Evolutionary conservation across 1,140 invertebrate genomes (phyloP).

Genomic region (Anadara kagoshimensis): DNA sequence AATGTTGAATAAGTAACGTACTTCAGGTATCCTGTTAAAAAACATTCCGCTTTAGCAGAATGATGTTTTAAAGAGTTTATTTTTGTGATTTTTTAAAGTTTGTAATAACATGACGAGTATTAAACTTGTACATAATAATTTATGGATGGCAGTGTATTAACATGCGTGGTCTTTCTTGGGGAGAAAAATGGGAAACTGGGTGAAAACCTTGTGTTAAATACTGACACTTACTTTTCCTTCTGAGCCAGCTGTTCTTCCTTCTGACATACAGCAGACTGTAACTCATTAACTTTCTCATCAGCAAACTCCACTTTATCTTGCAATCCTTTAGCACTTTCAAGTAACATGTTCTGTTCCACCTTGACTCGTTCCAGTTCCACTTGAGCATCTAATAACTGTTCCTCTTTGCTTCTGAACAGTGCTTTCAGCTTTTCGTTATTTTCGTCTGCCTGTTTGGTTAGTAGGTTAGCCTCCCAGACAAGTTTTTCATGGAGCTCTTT

Average conservation of each 20-base stretch:
- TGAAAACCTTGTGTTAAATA: neutral
- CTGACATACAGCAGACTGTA: conserved; percentile 36
- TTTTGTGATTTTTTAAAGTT: too few species aligned
- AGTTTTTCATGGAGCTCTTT: conserved; percentile 35
- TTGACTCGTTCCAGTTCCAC: conserved; percentile 28
- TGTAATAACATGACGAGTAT: too few species aligned
- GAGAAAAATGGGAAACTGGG: too few species aligned
- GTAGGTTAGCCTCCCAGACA: conserved; percentile 28
- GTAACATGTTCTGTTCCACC: neutral
- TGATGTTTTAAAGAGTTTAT: too few species aligned
- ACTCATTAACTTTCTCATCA: neutral
- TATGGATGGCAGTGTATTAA: too few species aligned
- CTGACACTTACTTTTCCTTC: conserved; percentile 26
- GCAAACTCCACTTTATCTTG: neutral
- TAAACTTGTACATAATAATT: too few species aligned
- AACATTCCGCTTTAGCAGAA: too few species aligned
- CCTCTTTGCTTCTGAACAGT: conserved; percentile 32
- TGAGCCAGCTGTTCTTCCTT: conserved; percentile 37
- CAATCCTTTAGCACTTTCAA: conserved; percentile 7
- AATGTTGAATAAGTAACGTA: too few species aligned
- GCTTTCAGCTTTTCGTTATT: conserved; percentile 4
- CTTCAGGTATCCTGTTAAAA: too few species aligned
- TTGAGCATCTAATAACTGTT: conserved; percentile 15
- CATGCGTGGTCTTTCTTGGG: too few species aligned
- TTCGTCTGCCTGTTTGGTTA: conserved; percentile 37